Evolutionary conservation across 2,113 vertebrate genomes (phyloP).

Genomic region (Pandion haliaetus): DNA sequence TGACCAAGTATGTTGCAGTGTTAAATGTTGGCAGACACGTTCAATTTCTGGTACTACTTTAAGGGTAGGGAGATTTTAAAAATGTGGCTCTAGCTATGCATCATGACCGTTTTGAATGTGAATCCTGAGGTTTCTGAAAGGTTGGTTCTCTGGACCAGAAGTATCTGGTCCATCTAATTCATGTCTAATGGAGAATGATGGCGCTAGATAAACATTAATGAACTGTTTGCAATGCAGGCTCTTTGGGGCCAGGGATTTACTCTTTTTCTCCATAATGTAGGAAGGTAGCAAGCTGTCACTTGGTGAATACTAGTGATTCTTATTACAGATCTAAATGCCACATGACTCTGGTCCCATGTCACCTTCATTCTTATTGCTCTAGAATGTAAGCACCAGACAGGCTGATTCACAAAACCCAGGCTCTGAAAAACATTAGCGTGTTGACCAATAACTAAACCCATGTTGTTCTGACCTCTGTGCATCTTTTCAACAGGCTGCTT

Average conservation of each 20-base stretch:
- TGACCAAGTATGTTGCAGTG: rapidly evolving
- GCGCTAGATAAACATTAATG: not conserved
- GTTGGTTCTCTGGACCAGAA: not conserved
- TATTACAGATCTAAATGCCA: not conserved
- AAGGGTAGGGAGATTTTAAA: not conserved
- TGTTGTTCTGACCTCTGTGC: not conserved
- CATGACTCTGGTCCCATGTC: not conserved
- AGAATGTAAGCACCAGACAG: not conserved
- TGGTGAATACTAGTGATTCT: not conserved
- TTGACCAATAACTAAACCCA: not conserved
- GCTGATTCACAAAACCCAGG: not conserved
- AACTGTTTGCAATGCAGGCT: not conserved
- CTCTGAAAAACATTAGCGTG: not conserved
- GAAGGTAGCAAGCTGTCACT: not conserved
- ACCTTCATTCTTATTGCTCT: not conserved
- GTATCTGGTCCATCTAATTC: not conserved
- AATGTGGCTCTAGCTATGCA: not conserved
- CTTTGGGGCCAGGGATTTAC: not conserved
- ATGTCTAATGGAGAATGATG: not conserved
- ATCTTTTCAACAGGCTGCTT: not conserved
- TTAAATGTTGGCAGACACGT: not conserved
- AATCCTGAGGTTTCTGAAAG: not conserved
- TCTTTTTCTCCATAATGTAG: not conserved
- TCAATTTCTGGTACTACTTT: not conserved
- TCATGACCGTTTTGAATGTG: not conserved